These are phyloP conservation scores for Synanthedon vespiformis DNA, from an alignment of 2,888 invertebrate species.

Conservation along the genomic window DNA sequence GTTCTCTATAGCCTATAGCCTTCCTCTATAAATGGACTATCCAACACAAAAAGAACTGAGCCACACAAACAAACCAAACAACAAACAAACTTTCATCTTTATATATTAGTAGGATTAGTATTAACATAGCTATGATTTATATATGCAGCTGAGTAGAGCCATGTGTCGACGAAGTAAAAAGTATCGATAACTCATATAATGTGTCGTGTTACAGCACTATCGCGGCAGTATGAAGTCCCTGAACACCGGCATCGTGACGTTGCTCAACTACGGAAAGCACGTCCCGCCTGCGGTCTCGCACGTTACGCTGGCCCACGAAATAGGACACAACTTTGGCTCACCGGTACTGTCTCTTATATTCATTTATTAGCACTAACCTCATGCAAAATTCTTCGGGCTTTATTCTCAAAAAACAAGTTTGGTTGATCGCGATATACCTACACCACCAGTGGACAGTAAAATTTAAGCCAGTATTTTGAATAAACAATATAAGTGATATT, in stretches of 20 bases:
- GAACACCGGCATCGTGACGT: constrained; percentile 97
- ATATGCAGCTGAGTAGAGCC: too few relatives aligned
- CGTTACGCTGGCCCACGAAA: constrained; percentile 98
- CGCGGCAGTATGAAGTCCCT: constrained; percentile 92
- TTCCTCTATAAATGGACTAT: too few relatives aligned
- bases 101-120: too few relatives aligned
- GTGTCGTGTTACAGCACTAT: constrained; percentile 78
- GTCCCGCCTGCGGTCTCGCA: constrained; percentile 99
- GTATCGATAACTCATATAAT: too few relatives aligned
- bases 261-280: constrained; percentile 97
- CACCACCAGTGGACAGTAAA: not conserved
- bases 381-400: not conserved
- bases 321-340: constrained; percentile 99
- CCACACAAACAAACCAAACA: too few relatives aligned
- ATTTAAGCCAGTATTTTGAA: too few relatives aligned
- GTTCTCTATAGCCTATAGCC: too few relatives aligned
- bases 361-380: not conserved
- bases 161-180: too few relatives aligned
- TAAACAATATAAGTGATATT: too few relatives aligned
- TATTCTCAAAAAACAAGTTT: not conserved
- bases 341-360: constrained; percentile 71
- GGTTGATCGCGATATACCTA: not conserved
- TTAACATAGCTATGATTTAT: too few relatives aligned
- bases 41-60: too few relatives aligned
- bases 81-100: too few relatives aligned